Base-by-base conservation (phyloP, 2,888 invertebrate species). In the Halictus ligatus region DNA sequence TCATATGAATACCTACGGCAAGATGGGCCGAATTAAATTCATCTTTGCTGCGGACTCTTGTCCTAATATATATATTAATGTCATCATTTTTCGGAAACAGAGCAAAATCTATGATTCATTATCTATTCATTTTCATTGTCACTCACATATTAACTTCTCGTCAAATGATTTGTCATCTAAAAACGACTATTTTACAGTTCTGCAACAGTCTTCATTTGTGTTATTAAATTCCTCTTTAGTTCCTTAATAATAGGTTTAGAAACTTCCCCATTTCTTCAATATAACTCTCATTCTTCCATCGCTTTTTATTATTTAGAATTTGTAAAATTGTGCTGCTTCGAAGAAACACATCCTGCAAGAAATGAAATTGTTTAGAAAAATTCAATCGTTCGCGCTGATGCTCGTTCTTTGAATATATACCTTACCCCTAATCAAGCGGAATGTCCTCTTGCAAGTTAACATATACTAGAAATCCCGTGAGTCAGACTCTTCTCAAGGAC, bases 401-500 rank as follows among this genome's bases (percentile, higher is more conserved):
- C 5, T 15, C 13, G 2, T 71, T 18, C 1, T 15, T 43, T 3
- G n/a, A 58, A 18, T 18, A 58, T 6, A n/a, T 25, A 43, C n/a
- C 64, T 86, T 78, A 84, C 64, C 80, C n/a, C 86, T 64, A 84
- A 85, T 69, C 80, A 73, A 60, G 46, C 75, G 76, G 87, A 86
- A 86, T 81, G 84, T 75, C 58, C 80, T 64, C 73, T 60, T 43
- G 71, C 67, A 25, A 80, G 84, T 93, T 94, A 95, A 92, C 94
- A 95, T 89, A 95, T 94, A 91, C 95, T 95, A 54, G 96, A 96
- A 88, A 97, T 96, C 89, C 97, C 97, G 90, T 96, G 96, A 58
- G 98, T 98, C 84, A 98, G 97, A 80, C 98, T 98, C 94, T 98
- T 98, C 95, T 98, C 98, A 82, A 98, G 96, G 82, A 98, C 97